Percentiles rank a stretch among this genome's conserved stretches.
Evolutionary conservation across 2,113 vertebrate species (phyloP).

Genomic region (Thermophis baileyi): DNA sequence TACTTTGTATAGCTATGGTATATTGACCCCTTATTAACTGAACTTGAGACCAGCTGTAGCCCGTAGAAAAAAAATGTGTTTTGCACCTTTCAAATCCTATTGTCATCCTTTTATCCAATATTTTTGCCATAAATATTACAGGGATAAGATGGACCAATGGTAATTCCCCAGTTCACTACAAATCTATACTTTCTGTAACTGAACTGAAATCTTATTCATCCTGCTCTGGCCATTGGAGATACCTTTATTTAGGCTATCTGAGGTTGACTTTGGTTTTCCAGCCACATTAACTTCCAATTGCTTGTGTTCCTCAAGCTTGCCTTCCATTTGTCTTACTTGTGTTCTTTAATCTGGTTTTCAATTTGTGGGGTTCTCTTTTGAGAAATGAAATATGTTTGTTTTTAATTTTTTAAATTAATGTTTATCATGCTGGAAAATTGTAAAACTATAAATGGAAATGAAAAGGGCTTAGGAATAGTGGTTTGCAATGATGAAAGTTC

Average conservation of each 20-base stretch:
- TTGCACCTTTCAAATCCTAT: not conserved
- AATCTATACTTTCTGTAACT: not conserved
- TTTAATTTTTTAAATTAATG: not conserved
- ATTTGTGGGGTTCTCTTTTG: not conserved
- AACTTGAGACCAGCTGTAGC: not conserved
- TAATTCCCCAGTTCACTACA: not conserved
- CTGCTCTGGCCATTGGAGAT: not conserved
- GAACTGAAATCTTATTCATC: not conserved
- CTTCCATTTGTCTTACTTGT: not conserved
- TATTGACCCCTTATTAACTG: not conserved
- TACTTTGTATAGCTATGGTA: not conserved
- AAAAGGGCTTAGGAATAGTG: not conserved
- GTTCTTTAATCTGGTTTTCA: not conserved
- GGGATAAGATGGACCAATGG: not conserved
- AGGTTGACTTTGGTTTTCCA: not conserved
- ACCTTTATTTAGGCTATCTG: not conserved
- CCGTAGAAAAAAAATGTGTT: not conserved
- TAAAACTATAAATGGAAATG: too few species aligned
- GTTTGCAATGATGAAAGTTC: not conserved
- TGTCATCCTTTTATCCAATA: not conserved
- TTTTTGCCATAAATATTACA: not conserved
- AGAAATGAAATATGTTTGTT: not conserved
- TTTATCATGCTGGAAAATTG: not conserved
- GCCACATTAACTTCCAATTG: not conserved
- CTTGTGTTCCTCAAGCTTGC: not conserved